phyloP scores from a whole-genome alignment of 1,140 invertebrate species.

The Bradynema listronoti region DNA sequence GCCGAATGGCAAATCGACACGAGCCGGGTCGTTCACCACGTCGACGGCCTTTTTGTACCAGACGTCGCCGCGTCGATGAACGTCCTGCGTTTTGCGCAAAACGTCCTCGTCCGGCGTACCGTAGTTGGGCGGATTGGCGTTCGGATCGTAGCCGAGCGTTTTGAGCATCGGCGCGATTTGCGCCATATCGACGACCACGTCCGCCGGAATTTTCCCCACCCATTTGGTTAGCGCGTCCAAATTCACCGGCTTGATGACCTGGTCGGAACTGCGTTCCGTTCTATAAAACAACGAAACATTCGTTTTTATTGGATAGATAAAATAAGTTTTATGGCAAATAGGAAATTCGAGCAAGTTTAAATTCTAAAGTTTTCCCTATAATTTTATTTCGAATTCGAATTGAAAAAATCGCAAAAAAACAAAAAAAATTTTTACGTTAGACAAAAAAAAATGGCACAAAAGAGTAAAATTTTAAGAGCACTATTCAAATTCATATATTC shows the following conservation, averaged over 20 bases:
- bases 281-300: slow-evolving; percentile 63
- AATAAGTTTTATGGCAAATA: too few species aligned
- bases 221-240: slow-evolving; percentile 89
- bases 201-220: slow-evolving; percentile 82
- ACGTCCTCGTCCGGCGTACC: slow-evolving; percentile 76
- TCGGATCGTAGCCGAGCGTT: slow-evolving; percentile 50
- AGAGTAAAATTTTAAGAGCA: too few species aligned
- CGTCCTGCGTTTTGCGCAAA: slow-evolving; percentile 70
- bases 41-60: slow-evolving; percentile 57
- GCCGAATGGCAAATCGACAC: slow-evolving; percentile 19
- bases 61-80: slow-evolving; percentile 60
- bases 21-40: slow-evolving; percentile 32
- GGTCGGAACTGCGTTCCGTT: slow-evolving; percentile 92
- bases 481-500: too few species aligned
- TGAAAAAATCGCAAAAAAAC: too few species aligned
- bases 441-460: too few species aligned
- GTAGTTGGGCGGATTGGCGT: slow-evolving; percentile 80
- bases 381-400: too few species aligned
- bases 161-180: slow-evolving; percentile 47
- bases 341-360: too few species aligned
- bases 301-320: slow-evolving; percentile 1
- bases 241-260: slow-evolving; percentile 96
- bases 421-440: too few species aligned
- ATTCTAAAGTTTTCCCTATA: too few species aligned
- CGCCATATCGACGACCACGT: slow-evolving; percentile 67